These are phyloP conservation scores for Lissonota sp. DNA, from an alignment of 2,888 invertebrate species.

Conservation along the genomic window DNA sequence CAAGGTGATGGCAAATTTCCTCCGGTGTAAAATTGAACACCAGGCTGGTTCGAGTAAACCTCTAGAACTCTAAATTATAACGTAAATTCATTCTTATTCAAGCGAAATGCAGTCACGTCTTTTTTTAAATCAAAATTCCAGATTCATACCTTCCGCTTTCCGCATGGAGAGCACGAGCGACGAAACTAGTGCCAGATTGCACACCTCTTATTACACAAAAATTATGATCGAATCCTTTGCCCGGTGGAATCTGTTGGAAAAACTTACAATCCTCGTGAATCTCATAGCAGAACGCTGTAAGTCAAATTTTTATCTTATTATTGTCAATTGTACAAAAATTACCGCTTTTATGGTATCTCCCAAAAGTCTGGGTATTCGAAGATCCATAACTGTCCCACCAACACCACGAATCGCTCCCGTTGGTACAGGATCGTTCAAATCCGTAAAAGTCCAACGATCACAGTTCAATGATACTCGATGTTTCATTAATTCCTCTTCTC, in stretches of 20 bases:
- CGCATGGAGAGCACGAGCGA: slow-evolving; percentile 83
- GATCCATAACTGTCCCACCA: slow-evolving; percentile 90
- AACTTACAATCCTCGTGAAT: background rate
- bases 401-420: slow-evolving; percentile 90
- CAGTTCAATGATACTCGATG: slow-evolving; percentile 91
- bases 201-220: slow-evolving; percentile 86
- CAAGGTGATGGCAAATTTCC: slow-evolving; percentile 69
- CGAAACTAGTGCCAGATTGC: slow-evolving; percentile 85
- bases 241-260: slow-evolving; percentile 82
- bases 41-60: slow-evolving; percentile 94
- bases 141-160: slow-evolving; percentile 74
- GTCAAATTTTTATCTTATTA: background rate
- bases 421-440: slow-evolving; percentile 88
- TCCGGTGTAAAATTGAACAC: slow-evolving; percentile 94
- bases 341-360: slow-evolving; percentile 88
- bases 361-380: slow-evolving; percentile 88
- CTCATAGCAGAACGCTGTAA: background rate
- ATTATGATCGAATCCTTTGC: slow-evolving; percentile 92
- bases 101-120: background rate
- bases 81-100: background rate
- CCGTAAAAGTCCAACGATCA: slow-evolving; percentile 89
- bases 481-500: slow-evolving; percentile 87
- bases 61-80: slow-evolving; percentile 87
- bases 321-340: slow-evolving; percentile 26
- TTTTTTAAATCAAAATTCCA: background rate